Conservation (phyloP, 2,888 invertebrate species). For the Andrena haemorrhoa region DNA sequence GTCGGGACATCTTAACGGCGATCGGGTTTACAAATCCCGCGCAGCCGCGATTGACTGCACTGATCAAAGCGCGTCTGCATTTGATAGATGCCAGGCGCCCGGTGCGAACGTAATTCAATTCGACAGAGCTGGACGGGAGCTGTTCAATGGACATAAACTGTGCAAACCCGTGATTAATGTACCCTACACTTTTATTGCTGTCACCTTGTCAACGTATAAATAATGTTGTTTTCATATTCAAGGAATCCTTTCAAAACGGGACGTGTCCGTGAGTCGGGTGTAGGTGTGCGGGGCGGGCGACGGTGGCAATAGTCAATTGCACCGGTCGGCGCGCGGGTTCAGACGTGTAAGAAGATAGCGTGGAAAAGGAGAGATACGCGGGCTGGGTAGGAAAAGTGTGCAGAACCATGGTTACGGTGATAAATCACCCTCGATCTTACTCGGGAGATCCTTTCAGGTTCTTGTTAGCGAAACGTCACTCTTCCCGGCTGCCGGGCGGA, state of each 20-base stretch:
- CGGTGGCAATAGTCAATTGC: conserved; percentile 57
- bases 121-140: conserved; percentile 41
- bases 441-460: conserved; percentile 81
- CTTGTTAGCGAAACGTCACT: conserved; percentile 82
- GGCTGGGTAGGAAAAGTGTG: conserved; percentile 71
- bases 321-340: conserved; percentile 38
- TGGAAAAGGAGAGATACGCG: conserved; percentile 67
- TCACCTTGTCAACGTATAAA: conserved; percentile 48
- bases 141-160: conserved; percentile 55
- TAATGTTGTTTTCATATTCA: conserved; percentile 53
- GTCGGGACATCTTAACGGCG: conserved; percentile 46
- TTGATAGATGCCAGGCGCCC: conserved; percentile 57
- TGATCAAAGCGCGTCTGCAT: conserved; percentile 67
- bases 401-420: conserved; percentile 79
- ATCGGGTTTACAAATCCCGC: conserved; percentile 55
- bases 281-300: neutral
- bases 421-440: conserved; percentile 83
- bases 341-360: conserved; percentile 60
- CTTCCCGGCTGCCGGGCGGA: conserved; percentile 61
- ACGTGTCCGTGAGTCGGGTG: neutral
- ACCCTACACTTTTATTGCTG: conserved; percentile 49
- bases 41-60: conserved; percentile 56
- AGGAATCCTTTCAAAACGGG: conserved; percentile 30
- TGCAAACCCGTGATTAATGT: conserved; percentile 54
- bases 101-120: conserved; percentile 55